Conservation (phyloP, 2,888 invertebrate genomes). For the Meliscaeva auricollis region DNA sequence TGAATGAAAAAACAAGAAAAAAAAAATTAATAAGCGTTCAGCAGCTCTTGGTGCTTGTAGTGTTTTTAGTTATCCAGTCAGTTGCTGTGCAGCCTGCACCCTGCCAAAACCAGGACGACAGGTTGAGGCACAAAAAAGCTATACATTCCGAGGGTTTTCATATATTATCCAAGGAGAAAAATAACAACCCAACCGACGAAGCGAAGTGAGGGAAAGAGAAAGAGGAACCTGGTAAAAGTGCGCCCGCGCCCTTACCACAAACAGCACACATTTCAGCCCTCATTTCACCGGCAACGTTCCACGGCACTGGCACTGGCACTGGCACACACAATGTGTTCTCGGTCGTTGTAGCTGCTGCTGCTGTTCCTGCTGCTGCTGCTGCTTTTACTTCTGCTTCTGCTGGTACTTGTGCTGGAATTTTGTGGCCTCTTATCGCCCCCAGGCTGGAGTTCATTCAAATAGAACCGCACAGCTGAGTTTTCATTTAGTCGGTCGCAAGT, state of each 20-base stretch:
- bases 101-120: constrained; percentile 73
- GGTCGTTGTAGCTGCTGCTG: constrained; percentile 58
- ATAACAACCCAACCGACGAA: not conserved
- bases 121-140: constrained; percentile 48
- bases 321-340: constrained; percentile 74
- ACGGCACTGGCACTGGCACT: too few species aligned
- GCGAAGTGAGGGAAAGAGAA: constrained; percentile 19
- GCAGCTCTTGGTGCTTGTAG: constrained; percentile 48
- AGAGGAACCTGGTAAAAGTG: constrained; percentile 45
- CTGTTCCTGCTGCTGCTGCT: not conserved
- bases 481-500: constrained; percentile 83
- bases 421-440: constrained; percentile 75
- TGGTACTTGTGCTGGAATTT: constrained; percentile 72
- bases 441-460: constrained; percentile 82
- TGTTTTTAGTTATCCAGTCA: constrained; percentile 49
- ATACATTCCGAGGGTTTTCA: constrained; percentile 30
- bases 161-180: constrained; percentile 52
- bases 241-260: constrained; percentile 75
- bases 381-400: constrained; percentile 25
- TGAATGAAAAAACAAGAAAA: not conserved
- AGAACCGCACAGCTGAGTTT: constrained; percentile 82
- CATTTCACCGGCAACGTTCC: constrained; percentile 56
- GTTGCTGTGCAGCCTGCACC: constrained; percentile 75
- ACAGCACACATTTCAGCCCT: constrained; percentile 67
- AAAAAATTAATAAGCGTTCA: constrained; percentile 19